Percentiles rank a stretch among this genome's conserved stretches.
Conservation (phyloP, 2,797 vertebrate genomes). For the Catharus ustulatus region DNA sequence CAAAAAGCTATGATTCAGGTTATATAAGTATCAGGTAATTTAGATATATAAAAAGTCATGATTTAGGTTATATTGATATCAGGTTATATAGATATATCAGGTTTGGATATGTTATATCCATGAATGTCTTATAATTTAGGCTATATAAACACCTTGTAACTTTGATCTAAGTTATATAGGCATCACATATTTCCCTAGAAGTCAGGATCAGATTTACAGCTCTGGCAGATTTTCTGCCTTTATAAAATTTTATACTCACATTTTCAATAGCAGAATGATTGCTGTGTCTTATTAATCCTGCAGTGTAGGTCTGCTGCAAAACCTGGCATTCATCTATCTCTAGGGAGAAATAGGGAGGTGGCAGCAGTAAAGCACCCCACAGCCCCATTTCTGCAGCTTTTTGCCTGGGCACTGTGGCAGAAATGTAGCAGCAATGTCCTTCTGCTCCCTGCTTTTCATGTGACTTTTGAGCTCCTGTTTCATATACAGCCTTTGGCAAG, state of each 20-base stretch:
- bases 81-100: too few species aligned
- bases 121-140: too few species aligned
- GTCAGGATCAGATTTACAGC: not conserved
- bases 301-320: not conserved
- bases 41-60: too few species aligned
- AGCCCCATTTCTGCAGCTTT: not conserved
- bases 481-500: not conserved
- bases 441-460: not conserved
- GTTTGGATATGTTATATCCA: too few species aligned
- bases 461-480: not conserved
- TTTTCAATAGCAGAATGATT: not conserved
- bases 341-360: not conserved
- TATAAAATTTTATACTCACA: not conserved
- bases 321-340: not conserved
- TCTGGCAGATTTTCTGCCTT: not conserved
- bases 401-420: not conserved
- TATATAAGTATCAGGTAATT: too few species aligned
- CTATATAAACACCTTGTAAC: too few species aligned
- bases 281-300: not conserved
- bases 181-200: not conserved
- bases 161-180: too few species aligned
- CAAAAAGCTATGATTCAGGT: too few species aligned
- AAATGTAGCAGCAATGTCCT: not conserved
- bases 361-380: not conserved
- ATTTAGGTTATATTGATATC: too few species aligned